These are phyloP conservation scores for human DNA, from an alignment of 2,113 vertebrate genomes.

Conservation along the genomic window DNA sequence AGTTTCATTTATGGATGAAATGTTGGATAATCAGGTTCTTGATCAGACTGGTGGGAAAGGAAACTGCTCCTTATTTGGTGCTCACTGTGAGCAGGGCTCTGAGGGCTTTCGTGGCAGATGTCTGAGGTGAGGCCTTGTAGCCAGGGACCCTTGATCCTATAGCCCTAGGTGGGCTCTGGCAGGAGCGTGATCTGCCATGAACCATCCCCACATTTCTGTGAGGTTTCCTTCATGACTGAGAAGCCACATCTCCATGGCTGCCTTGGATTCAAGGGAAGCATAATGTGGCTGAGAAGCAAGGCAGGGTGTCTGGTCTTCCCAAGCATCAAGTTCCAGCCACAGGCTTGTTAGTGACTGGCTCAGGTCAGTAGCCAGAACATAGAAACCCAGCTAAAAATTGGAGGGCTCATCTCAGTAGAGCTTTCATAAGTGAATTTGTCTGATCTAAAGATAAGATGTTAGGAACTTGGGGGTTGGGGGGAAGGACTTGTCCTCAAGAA, in stretches of 20 bases:
- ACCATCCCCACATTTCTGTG: no score
- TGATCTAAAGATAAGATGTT: neutral
- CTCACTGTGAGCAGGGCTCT: neutral
- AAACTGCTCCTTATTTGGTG: neutral
- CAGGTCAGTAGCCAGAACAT: neutral
- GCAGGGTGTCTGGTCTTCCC: neutral
- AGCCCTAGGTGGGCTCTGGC: neutral
- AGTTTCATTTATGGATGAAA: neutral
- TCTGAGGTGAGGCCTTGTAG: neutral
- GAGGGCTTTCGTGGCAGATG: neutral
- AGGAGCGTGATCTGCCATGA: accelerated
- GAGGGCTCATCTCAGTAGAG: neutral
- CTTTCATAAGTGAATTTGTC: neutral
- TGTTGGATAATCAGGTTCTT: neutral
- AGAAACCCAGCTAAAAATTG: neutral
- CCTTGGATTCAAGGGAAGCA: neutral
- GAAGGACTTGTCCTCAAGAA: neutral
- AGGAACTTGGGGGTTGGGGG: no score
- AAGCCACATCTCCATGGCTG: neutral
- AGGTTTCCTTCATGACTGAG: neutral
- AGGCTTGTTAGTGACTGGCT: neutral
- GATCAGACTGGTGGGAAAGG: neutral
- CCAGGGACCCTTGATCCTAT: neutral
- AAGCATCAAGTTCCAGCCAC: neutral
- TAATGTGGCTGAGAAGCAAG: neutral